Evolutionary conservation across 2,888 invertebrate genomes (phyloP).

Genomic region (Leptura quadrifasciata): DNA sequence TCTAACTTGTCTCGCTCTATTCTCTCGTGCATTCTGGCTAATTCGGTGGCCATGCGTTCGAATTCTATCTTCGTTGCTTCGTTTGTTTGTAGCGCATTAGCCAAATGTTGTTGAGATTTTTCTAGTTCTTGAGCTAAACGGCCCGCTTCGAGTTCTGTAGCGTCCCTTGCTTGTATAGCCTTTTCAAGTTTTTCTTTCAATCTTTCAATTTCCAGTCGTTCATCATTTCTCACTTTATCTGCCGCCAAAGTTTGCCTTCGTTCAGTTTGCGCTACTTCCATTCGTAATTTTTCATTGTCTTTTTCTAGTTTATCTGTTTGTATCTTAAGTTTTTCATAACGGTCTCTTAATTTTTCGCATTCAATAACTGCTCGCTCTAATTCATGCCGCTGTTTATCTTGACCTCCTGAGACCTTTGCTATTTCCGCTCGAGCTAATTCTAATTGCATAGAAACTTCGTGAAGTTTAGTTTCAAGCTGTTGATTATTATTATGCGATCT

Average conservation of each 20-base stretch:
- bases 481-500: constrained; percentile 79
- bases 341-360: constrained; percentile 90
- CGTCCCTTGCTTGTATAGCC: constrained; percentile 87
- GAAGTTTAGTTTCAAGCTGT: constrained; percentile 84
- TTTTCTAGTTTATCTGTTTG: constrained; percentile 83
- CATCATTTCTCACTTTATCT: constrained; percentile 81
- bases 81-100: constrained; percentile 89
- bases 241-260: constrained; percentile 78
- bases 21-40: constrained; percentile 87
- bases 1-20: constrained; percentile 84
- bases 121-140: constrained; percentile 89
- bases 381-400: constrained; percentile 88
- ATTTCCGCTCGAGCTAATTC: constrained; percentile 88
- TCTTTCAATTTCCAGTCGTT: constrained; percentile 87
- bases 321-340: constrained; percentile 88
- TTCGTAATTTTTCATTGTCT: constrained; percentile 86
- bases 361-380: constrained; percentile 91
- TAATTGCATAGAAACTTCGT: constrained; percentile 87
- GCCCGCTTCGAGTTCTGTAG: constrained; percentile 90
- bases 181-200: constrained; percentile 91
- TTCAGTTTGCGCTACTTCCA: constrained; percentile 81
- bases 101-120: constrained; percentile 88
- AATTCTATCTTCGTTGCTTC: constrained; percentile 90
- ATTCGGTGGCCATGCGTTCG: constrained; percentile 88
- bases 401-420: constrained; percentile 82